Evolutionary conservation across 2,888 invertebrate genomes (phyloP), one percentile per base, ranked within the genome.

Genomic region (Harmothoe impar): DNA sequence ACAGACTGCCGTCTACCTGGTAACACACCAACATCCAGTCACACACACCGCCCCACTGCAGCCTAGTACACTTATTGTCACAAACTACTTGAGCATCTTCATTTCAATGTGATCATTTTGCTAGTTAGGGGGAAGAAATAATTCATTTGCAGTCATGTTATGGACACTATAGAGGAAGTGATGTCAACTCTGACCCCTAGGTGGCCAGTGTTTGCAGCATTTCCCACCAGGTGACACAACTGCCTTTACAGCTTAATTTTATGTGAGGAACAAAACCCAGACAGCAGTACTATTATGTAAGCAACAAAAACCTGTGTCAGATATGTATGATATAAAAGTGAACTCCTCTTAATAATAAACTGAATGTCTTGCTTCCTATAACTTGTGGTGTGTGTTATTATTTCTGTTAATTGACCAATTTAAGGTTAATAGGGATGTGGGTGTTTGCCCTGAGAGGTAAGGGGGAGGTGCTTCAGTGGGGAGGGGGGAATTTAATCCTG

Each of bases 291-390:
- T 25, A n/a, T 72, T 72, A 72, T 29, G 72, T 72, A 72, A 72
- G 72, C 72, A 62, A 62, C 72, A 72, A 72, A 0, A 72, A 72
- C 72, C 31, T 29, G 84, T 84, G 51, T 84, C 43, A 84, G 33
- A 78, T 43, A 84, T 43, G 43, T 35, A 84, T 51, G 43, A 84
- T 84, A 84, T 51, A 31, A 84, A 35, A 17, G 43, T 35, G 84
- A 84, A 84, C 51, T 84, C 84, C 51, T 51, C 51, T 84, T 35
- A 84, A 84, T 43, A 84, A 84, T 84, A 84, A 84, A 84, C 84
- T 84, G 84, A 84, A 84, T 84, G 84, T 84, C 84, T 84, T 84
- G 84, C 84, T 84, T 84, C n/a, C 84, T 62, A 62, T 62, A 62
- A 62, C 1, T 12, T 62, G 43, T 62, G 20, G 1, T 62, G 62